A percentile compares a stretch with the other conserved stretches of the same genome.
Evolutionary conservation across 2,797 vertebrate genomes (phyloP).

Genomic region (Threskiornis aethiopicus): DNA sequence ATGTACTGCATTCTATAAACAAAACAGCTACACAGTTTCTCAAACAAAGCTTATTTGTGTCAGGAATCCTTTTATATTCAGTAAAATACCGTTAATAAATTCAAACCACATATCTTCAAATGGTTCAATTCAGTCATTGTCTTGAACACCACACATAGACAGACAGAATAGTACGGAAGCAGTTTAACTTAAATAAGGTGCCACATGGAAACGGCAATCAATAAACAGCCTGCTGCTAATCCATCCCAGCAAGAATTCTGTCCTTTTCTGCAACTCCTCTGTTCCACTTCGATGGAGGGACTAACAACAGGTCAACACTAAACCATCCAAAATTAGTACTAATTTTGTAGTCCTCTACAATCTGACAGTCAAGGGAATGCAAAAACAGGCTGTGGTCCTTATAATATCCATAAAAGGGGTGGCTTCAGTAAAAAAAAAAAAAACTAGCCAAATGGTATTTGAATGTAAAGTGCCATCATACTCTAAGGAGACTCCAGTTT

Average conservation of each 20-base stretch:
- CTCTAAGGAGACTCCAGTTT: background rate
- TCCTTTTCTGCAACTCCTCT: background rate
- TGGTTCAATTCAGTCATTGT: background rate
- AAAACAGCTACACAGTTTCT: background rate
- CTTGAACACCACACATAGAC: background rate
- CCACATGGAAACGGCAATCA: background rate
- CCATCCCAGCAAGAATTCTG: background rate
- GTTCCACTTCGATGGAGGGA: background rate
- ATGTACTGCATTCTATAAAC: background rate
- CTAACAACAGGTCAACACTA: background rate
- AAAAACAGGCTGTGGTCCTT: background rate
- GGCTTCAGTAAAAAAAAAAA: background rate
- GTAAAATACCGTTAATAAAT: background rate
- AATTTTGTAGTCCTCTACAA: background rate
- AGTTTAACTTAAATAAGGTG: background rate
- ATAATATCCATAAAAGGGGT: background rate
- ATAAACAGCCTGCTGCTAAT: background rate
- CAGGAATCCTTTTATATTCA: background rate
- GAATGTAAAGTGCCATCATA: fast-evolving
- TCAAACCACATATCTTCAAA: background rate
- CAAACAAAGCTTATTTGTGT: background rate
- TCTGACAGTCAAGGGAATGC: background rate
- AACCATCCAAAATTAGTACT: background rate
- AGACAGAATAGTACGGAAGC: background rate
- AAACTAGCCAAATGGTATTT: background rate